Conservation (phyloP, 2,797 vertebrate genomes). For the Euphonia xanthogaster region DNA sequence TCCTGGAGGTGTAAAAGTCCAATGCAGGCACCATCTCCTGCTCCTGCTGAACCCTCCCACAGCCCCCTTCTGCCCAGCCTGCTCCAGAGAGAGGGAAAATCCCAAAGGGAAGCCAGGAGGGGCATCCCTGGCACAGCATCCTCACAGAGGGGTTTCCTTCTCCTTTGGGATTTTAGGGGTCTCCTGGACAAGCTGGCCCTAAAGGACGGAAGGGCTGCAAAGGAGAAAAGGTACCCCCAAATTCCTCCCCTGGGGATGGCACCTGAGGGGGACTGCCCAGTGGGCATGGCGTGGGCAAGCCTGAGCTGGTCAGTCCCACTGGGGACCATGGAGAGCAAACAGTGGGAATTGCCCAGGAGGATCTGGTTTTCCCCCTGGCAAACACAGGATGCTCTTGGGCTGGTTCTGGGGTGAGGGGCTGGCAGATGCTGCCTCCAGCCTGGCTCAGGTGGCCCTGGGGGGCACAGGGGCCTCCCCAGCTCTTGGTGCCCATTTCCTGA, state of each 20-base stretch:
- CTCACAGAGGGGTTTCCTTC: background rate
- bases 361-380: background rate
- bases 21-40: background rate
- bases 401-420: background rate
- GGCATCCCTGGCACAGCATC: background rate
- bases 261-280: background rate
- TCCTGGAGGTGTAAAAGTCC: fast-evolving
- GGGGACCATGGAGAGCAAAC: background rate
- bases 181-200: conserved; percentile 73
- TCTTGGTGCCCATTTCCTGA: background rate
- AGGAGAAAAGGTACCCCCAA: conserved; percentile 82
- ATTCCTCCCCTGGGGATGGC: background rate
- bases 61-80: background rate
- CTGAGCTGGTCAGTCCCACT: background rate
- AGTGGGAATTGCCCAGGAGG: fast-evolving
- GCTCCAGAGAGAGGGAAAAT: background rate
- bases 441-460: background rate
- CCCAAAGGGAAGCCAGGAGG: background rate
- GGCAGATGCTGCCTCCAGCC: background rate
- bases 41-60: background rate
- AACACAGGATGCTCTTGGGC: background rate
- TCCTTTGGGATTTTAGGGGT: conserved; percentile 74
- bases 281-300: background rate
- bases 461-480: background rate
- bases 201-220: conserved; percentile 79